phyloP scores from a whole-genome alignment of 2,113 vertebrate genomes.

The Synchiropus splendidus region DNA sequence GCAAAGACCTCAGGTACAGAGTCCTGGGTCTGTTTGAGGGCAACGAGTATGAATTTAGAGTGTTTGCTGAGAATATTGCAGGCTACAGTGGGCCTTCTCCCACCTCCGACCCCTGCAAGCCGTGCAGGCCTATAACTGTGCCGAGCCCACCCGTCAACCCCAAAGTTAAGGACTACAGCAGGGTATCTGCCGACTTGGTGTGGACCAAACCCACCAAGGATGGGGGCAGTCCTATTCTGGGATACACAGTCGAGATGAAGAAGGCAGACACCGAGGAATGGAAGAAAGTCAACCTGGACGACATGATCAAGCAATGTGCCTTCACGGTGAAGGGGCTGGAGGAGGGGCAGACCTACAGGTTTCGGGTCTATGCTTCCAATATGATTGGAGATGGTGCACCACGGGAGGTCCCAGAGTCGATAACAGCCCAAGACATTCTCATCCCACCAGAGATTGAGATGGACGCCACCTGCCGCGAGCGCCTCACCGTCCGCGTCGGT shows the following conservation, averaged over 20 bases:
- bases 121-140: constrained; percentile 82
- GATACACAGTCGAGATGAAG: constrained; percentile 89
- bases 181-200: constrained; percentile 82
- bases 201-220: constrained; percentile 93
- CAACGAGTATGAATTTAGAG: constrained; percentile 92
- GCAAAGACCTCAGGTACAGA: constrained; percentile 82
- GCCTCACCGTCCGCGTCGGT: constrained; percentile 87
- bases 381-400: constrained; percentile 92
- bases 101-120: constrained; percentile 85
- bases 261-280: constrained; percentile 77
- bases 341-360: constrained; percentile 87
- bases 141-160: constrained; percentile 93
- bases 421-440: constrained; percentile 89
- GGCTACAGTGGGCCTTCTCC: constrained; percentile 91
- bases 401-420: constrained; percentile 85
- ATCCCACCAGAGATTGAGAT: constrained; percentile 92
- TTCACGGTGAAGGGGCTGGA: constrained; percentile 83
- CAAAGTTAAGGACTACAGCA: constrained; percentile 92
- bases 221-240: constrained; percentile 90
- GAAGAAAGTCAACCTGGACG: constrained; percentile 85
- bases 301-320: constrained; percentile 86
- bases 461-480: constrained; percentile 81
- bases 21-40: constrained; percentile 91
- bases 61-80: constrained; percentile 93
- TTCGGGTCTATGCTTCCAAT: constrained; percentile 86